These are phyloP conservation scores for Drosophila biarmipes DNA, from an alignment of 1,140 invertebrate species.

Conservation along the genomic window DNA sequence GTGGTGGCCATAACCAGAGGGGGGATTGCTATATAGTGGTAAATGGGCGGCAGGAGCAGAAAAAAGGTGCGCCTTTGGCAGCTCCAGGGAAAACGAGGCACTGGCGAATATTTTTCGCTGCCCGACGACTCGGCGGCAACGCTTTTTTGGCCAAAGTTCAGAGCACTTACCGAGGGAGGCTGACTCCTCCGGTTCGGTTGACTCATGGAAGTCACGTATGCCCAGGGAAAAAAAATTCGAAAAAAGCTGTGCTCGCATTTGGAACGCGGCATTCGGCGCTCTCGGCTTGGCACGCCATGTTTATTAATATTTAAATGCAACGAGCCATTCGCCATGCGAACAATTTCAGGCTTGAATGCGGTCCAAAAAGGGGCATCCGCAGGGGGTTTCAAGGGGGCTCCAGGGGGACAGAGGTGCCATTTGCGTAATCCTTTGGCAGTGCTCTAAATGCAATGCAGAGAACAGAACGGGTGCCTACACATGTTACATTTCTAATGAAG, in stretches of 20 bases:
- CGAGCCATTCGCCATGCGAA: constrained; percentile 70
- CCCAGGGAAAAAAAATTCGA: constrained; percentile 37
- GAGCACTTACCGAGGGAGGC: constrained; percentile 16
- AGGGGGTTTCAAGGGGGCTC: constrained; percentile 3
- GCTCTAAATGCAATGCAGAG: constrained; percentile 47
- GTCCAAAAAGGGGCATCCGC: constrained; percentile 8
- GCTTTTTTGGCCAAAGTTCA: constrained; percentile 75
- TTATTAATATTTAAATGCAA: constrained; percentile 83
- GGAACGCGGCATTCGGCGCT: constrained; percentile 66
- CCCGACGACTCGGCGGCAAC: constrained; percentile 71
- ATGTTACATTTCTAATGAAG: constrained; percentile 80
- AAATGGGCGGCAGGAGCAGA: constrained; percentile 23
- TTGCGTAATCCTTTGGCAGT: constrained; percentile 64
- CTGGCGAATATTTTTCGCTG: constrained; percentile 57
- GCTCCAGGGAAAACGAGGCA: constrained; percentile 31
- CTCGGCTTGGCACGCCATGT: constrained; percentile 78
- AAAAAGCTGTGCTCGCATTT: constrained; percentile 58
- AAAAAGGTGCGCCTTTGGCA: constrained; percentile 58
- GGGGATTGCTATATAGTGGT: constrained; percentile 3
- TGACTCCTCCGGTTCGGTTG: constrained; percentile 46
- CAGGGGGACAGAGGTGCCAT: constrained; percentile 2
- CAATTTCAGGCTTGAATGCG: constrained; percentile 79
- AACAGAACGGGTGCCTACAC: constrained; percentile 31
- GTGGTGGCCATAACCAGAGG: background rate
- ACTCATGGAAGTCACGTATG: constrained; percentile 80